phyloP scores from a whole-genome alignment of 2,113 vertebrate genomes.

The Brienomyrus longianalis region DNA sequence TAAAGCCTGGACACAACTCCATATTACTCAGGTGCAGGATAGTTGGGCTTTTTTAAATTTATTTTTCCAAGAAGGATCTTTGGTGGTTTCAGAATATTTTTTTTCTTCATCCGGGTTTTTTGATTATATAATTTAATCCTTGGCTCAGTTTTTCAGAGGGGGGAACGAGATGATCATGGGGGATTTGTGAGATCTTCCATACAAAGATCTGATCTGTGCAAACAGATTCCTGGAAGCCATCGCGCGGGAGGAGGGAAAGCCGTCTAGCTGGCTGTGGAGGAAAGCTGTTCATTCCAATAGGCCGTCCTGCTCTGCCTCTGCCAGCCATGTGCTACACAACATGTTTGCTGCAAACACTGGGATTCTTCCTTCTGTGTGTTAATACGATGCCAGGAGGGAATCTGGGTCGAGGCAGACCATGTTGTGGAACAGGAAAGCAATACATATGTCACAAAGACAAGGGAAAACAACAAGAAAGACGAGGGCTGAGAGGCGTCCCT shows the following conservation, averaged over 20 bases:
- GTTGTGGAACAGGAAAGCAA: not conserved
- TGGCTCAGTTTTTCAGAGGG: not conserved
- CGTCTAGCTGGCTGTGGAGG: not conserved
- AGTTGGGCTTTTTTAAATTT: not conserved
- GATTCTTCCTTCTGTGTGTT: not conserved
- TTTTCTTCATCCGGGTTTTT: not conserved
- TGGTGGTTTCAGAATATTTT: not conserved
- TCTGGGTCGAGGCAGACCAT: not conserved
- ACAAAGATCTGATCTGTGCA: not conserved
- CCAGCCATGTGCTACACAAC: not conserved
- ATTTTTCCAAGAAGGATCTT: not conserved
- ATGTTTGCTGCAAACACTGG: not conserved
- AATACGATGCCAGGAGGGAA: not conserved
- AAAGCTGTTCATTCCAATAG: not conserved
- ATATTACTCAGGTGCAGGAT: constrained; percentile 10
- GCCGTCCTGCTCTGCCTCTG: not conserved
- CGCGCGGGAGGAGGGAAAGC: not conserved
- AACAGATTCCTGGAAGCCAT: not conserved
- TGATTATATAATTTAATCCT: not conserved
- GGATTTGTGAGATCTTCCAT: not conserved
- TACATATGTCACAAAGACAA: not conserved
- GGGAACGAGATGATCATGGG: not conserved
- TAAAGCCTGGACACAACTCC: not conserved
- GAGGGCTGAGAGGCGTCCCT: not conserved
- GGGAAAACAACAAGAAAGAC: not conserved